These are phyloP conservation scores for Ophioninae sp. DNA, from an alignment of 2,888 invertebrate genomes.

Conservation along the genomic window DNA sequence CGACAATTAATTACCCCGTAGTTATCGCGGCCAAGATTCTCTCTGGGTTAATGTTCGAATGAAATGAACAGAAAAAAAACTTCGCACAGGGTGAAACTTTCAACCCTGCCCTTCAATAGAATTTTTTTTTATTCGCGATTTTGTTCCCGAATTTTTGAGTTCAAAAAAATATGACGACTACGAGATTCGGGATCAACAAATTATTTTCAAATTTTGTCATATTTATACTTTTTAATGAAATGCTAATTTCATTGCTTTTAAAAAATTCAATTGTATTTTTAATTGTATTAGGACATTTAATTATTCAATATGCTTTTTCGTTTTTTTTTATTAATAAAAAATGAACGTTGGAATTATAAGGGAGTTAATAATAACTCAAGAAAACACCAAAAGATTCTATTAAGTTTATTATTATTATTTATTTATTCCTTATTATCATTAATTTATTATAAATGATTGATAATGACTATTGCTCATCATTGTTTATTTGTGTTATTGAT, in stretches of 20 bases:
- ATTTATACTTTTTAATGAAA: background rate
- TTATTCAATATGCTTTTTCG: no score
- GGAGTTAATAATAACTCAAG: no score
- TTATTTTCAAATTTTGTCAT: background rate
- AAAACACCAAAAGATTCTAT: background rate
- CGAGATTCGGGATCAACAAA: no score
- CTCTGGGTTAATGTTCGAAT: slow-evolving; percentile 19
- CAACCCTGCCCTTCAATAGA: background rate
- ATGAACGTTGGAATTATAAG: background rate
- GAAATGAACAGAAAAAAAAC: slow-evolving; percentile 16
- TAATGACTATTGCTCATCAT: no score
- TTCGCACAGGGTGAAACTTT: slow-evolving; percentile 2
- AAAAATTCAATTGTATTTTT: no score
- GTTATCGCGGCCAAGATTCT: slow-evolving; percentile 65
- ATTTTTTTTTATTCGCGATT: slow-evolving; percentile 9
- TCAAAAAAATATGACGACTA: background rate
- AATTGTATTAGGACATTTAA: no score
- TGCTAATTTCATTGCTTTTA: background rate
- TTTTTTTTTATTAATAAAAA: background rate
- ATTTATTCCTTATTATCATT: background rate
- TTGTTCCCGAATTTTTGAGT: background rate
- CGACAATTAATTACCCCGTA: slow-evolving; percentile 68
- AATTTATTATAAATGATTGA: no score
- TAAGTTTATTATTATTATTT: background rate
- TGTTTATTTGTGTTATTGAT: no score